Base-by-base conservation (phyloP, 2,113 vertebrate species). In the Herpetotheres cachinnans region DNA sequence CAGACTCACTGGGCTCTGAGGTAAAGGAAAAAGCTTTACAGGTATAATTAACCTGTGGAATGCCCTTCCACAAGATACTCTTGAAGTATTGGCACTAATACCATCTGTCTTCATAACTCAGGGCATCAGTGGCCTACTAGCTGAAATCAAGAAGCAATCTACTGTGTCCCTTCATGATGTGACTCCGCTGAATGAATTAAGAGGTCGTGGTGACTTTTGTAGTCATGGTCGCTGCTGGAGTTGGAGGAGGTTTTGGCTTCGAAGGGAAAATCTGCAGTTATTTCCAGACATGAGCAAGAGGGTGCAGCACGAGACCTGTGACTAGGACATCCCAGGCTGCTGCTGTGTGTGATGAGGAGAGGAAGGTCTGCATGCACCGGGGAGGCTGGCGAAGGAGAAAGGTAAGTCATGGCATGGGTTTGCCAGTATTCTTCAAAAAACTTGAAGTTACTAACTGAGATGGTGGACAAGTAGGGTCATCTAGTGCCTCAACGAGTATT, bases 41-140 rank as follows among this genome's bases (percentile, higher is more conserved):
- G 89, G 30, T 62, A 19, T 50, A 85, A 89, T 87, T 95, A 95
- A 95, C 86, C 89, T 82, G 89, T 73, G 83, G 91, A 96, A 95
- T 87, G 77, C 66, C 83, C 73, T 94, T 80, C 77, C 61, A 84
- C 17, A 19, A 42, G 86, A 50, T 66, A 34, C 27, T 89, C 34
- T 22, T 10, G 5, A 63, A 65, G 34, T 47, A 38, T 38, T 46
- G 81, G 56, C 66, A 38, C n/a, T 85, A 46, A 73, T 55, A 19
- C 13, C 50, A 50, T 85, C 34, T 82, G 38, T 82, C 93, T 96
- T 94, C 73, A 44, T 91, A 89, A 87, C 32, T 89, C 84, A 90
- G 91, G 40, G 36, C 81, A 77, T 70, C 77, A 6, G 63, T 36
- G 90, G 42, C 46, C 62, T 62, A 40, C 66, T 13, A 55, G 47